These are phyloP conservation scores for Rhizomys pruinosus DNA, from an alignment of 2,113 vertebrate species.

Conservation along the genomic window DNA sequence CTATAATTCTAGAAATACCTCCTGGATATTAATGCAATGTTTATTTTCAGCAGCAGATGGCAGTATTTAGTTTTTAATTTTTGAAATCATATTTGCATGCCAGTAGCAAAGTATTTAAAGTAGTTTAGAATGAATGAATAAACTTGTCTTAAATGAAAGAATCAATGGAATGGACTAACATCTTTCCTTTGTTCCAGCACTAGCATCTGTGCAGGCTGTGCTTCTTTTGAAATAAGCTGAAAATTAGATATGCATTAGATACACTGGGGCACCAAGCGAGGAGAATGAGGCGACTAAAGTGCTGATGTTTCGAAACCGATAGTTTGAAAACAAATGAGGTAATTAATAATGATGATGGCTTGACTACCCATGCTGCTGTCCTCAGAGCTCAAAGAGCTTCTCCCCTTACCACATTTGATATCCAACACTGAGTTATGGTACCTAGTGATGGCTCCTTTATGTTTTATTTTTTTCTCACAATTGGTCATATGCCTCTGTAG, in stretches of 20 bases:
- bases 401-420: conserved; percentile 1
- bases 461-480: background rate
- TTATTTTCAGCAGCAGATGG: conserved; percentile 84
- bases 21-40: background rate
- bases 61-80: conserved; percentile 76
- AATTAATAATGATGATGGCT: conserved; percentile 63
- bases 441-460: background rate
- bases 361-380: conserved; percentile 13
- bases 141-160: conserved; percentile 66
- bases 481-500: background rate
- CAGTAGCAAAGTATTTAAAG: background rate
- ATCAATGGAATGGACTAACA: conserved; percentile 31
- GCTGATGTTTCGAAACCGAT: conserved; percentile 56
- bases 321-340: conserved; percentile 57
- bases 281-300: conserved; percentile 20
- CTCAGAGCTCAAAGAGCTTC: conserved; percentile 14
- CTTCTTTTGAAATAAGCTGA: conserved; percentile 66
- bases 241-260: conserved; percentile 51
- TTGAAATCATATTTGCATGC: background rate
- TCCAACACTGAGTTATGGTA: background rate
- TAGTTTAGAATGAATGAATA: conserved; percentile 48
- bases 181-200: conserved; percentile 41
- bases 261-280: background rate
- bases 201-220: conserved; percentile 35
- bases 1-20: conserved; percentile 1